Evolutionary conservation across 2,113 vertebrate genomes (phyloP), one percentile per base, ranked within the genome.

Genomic region (Chaenocephalus aceratus): DNA sequence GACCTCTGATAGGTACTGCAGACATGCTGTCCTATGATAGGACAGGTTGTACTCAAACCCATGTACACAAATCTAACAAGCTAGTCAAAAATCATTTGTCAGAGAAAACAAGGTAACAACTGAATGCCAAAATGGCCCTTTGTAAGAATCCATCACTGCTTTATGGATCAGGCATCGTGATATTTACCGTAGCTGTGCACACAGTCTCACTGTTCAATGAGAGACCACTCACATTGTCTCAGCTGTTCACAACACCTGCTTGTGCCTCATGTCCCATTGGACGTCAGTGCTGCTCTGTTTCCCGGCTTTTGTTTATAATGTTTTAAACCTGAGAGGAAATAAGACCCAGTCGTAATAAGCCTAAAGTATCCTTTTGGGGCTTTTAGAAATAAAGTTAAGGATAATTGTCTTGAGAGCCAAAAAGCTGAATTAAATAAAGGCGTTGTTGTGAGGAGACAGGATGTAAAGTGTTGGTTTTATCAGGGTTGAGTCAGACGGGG

Each of bases 401-500:
- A n/a, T 48, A 15, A 1, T 14, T 46, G 34, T 23, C 14, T 14
- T 2, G 14, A 18, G 30, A 53, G 52, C 14, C 13, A 18, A 16
- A 9, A 52, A 36, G 12, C 7, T 41, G 14, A 18, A 44, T 26
- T 26, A 59, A 64, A n/a, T 53, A 45, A 10, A 49, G 44, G 4
- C 10, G 26, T 23, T 48, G 44, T 46, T 46, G 61, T 14, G n/a
- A 14, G n/a, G 26, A 52, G 64, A 18, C 9, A n/a, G 23, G 5
- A 5, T 8, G 44, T 30, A 21, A n/a, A 63, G 67, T 78, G 75
- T 58, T 21, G 57, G 59, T 54, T 80, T 72, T 59, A 63, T 61
- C 7, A 21, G 63, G 62, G 70, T 16, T 36, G 62, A 73, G 77
- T 54, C 73, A 82, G 72, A 73, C 3, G 2, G 57, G 63, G 60